Evolutionary conservation across 2,113 vertebrate species (phyloP).

Genomic region (Tychaedon coryphoeus): DNA sequence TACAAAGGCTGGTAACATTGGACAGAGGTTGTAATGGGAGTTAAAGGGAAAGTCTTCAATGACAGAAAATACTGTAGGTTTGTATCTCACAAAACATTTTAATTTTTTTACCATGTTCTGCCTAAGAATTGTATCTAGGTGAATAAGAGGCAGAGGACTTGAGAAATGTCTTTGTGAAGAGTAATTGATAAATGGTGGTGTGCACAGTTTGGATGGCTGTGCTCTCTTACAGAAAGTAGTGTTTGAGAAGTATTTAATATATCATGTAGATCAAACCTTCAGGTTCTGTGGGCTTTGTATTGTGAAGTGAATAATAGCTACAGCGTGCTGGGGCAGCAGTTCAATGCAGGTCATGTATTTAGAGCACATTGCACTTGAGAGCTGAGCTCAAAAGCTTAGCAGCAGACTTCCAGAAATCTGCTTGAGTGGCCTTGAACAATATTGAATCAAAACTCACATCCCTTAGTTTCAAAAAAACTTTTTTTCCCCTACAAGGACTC

Average conservation of each 20-base stretch:
- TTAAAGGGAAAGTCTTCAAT: not conserved
- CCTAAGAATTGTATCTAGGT: not conserved
- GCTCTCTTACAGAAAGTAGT: not conserved
- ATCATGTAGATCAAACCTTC: conserved; percentile 48
- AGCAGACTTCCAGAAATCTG: conserved; percentile 55
- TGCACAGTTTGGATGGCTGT: not conserved
- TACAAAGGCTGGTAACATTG: not conserved
- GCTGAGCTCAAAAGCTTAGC: conserved; percentile 60
- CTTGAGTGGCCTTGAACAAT: conserved; percentile 62
- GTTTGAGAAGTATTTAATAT: conserved; percentile 24
- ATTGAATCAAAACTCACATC: conserved; percentile 12
- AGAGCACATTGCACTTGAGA: conserved; percentile 50
- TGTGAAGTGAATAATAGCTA: conserved; percentile 60
- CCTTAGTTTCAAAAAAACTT: not conserved
- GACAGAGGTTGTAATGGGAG: not conserved
- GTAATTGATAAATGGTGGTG: conserved; percentile 24
- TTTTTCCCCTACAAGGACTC: not conserved
- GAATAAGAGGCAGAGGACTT: not conserved
- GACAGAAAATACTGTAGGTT: not conserved
- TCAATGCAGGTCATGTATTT: conserved; percentile 50
- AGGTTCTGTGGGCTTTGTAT: conserved; percentile 31
- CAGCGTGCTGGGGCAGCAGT: conserved; percentile 46
- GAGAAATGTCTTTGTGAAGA: not conserved
- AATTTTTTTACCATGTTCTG: not conserved
- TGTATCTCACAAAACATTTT: not conserved